Conservation (phyloP, 2,797 vertebrate genomes). For the Peromyscus nudipes region DNA sequence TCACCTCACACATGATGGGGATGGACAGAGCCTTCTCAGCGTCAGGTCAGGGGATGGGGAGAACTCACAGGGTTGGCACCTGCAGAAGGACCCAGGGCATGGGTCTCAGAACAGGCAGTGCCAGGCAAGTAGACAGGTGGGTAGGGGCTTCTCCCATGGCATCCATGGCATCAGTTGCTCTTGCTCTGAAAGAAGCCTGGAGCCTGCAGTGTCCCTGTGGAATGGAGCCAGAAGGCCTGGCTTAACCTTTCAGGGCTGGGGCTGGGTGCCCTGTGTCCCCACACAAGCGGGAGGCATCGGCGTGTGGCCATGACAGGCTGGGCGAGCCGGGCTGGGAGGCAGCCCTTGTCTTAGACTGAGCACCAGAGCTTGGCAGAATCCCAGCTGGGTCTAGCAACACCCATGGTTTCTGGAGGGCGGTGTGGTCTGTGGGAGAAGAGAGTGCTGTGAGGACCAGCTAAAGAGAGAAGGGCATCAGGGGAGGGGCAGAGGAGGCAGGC, state of each 20-base stretch:
- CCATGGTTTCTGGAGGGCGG: constrained; percentile 68
- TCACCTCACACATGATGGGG: constrained; percentile 98
- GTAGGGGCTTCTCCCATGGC: constrained; percentile 64
- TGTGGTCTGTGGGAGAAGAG: constrained; percentile 72
- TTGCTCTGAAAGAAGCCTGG: constrained; percentile 46
- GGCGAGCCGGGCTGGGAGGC: not conserved
- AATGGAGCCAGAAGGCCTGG: constrained; percentile 60
- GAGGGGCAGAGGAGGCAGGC: not conserved
- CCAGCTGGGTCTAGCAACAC: constrained; percentile 62
- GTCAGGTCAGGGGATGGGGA: constrained; percentile 44
- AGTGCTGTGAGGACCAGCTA: constrained; percentile 53
- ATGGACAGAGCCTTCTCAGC: constrained; percentile 63
- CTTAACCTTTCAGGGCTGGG: constrained; percentile 59
- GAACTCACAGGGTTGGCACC: constrained; percentile 64
- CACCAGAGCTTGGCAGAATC: constrained; percentile 52
- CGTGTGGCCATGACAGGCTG: constrained; percentile 76
- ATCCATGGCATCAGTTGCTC: constrained; percentile 76
- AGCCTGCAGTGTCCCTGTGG: constrained; percentile 40
- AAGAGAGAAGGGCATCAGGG: not conserved
- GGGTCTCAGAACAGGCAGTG: constrained; percentile 62
- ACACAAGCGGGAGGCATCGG: constrained; percentile 46
- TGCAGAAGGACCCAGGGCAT: not conserved
- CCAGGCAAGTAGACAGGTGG: constrained; percentile 46
- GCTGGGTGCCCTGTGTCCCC: constrained; percentile 66
- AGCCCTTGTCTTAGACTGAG: constrained; percentile 61